Evolutionary conservation across 2,888 invertebrate species (phyloP).

Genomic region (Antheraea assamensis): DNA sequence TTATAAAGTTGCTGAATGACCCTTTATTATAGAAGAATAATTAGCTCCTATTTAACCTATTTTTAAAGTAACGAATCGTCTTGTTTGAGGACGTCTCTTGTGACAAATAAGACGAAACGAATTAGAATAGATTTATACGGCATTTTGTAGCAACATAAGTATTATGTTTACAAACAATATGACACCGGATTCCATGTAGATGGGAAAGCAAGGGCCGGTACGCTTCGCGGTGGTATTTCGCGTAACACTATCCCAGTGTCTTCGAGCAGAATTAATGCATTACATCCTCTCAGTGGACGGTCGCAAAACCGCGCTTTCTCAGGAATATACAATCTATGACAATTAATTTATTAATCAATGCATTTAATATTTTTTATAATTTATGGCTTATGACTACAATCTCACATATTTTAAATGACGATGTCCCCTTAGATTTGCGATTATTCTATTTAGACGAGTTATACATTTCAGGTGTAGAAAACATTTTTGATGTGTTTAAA

Average conservation of each 20-base stretch:
- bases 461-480: too few relatives aligned
- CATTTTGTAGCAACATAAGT: background rate
- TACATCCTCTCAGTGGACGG: conserved; percentile 37
- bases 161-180: conserved; percentile 39
- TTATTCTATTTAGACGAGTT: too few relatives aligned
- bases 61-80: background rate
- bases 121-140: background rate
- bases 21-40: too few relatives aligned
- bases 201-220: conserved; percentile 41
- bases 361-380: background rate
- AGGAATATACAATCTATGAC: background rate
- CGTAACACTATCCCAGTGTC: conserved; percentile 50
- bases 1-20: too few relatives aligned
- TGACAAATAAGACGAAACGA: background rate
- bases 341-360: background rate
- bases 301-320: background rate
- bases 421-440: too few relatives aligned
- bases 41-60: background rate
- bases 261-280: conserved; percentile 63
- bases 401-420: too few relatives aligned
- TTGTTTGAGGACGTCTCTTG: background rate
- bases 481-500: too few relatives aligned
- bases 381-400: too few relatives aligned
- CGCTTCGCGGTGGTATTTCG: conserved; percentile 49
- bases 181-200: conserved; percentile 63